Percentiles rank a stretch among this genome's conserved stretches.
These are phyloP conservation scores for Platysteira castanea DNA, from an alignment of 2,113 vertebrate species.

Conservation along the genomic window DNA sequence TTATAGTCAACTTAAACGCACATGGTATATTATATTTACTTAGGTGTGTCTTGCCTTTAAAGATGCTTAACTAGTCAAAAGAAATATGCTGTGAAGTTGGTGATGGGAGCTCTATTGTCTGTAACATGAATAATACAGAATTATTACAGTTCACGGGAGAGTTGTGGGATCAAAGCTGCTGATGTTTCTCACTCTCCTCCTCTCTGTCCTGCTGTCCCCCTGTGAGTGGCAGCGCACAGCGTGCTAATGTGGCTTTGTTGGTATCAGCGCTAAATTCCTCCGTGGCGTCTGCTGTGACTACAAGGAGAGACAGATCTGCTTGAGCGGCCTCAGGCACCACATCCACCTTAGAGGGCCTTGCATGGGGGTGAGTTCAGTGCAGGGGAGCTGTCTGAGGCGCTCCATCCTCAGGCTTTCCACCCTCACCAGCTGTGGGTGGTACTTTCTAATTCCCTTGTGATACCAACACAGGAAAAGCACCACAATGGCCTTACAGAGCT, in stretches of 20 bases:
- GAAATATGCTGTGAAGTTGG: not conserved
- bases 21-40: not conserved
- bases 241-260: not conserved
- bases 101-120: not conserved
- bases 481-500: not conserved
- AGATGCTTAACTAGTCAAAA: not conserved
- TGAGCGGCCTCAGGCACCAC: not conserved
- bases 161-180: not conserved
- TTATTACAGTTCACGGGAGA: not conserved
- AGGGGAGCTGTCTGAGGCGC: not conserved
- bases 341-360: too few species aligned
- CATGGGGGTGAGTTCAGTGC: not conserved
- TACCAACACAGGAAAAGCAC: not conserved
- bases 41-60: not conserved
- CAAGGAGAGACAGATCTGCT: not conserved
- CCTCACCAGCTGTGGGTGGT: not conserved
- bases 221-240: not conserved
- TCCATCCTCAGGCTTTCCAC: not conserved
- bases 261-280: rapidly evolving
- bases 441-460: not conserved
- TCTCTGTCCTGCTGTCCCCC: not conserved
- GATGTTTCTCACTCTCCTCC: not conserved
- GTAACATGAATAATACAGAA: not conserved
- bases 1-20: not conserved
- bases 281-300: not conserved